phyloP scores from a whole-genome alignment of 2,113 vertebrate species.

The Myrmecobius fasciatus region DNA sequence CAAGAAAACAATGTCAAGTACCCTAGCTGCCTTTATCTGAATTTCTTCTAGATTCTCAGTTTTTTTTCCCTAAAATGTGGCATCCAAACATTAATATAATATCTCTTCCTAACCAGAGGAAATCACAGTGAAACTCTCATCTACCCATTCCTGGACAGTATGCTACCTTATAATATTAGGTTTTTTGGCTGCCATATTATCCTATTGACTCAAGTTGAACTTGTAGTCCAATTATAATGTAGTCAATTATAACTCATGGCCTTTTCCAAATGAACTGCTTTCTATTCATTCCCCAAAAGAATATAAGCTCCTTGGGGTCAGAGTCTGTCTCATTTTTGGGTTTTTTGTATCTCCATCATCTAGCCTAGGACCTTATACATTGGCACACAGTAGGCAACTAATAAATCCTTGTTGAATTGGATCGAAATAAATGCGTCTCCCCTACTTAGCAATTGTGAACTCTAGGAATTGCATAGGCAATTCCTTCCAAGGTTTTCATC shows the following conservation, averaged over 20 bases:
- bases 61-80: neutral
- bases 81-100: neutral
- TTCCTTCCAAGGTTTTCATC: neutral
- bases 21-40: neutral
- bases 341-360: neutral
- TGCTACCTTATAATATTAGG: neutral
- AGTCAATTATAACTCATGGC: neutral
- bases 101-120: neutral
- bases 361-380: neutral
- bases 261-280: neutral
- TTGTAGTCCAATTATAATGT: neutral
- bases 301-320: neutral
- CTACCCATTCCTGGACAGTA: neutral
- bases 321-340: neutral
- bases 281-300: neutral
- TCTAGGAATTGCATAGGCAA: neutral
- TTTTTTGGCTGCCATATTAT: neutral
- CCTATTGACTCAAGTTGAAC: neutral
- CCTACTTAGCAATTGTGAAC: neutral
- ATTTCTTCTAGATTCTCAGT: neutral
- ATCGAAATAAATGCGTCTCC: neutral
- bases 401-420: neutral
- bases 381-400: neutral
- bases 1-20: neutral
- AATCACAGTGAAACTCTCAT: neutral